Evolutionary conservation across 2,797 vertebrate genomes (phyloP), one percentile per base, ranked within the genome.

Genomic region (Sebastes flavidus): DNA sequence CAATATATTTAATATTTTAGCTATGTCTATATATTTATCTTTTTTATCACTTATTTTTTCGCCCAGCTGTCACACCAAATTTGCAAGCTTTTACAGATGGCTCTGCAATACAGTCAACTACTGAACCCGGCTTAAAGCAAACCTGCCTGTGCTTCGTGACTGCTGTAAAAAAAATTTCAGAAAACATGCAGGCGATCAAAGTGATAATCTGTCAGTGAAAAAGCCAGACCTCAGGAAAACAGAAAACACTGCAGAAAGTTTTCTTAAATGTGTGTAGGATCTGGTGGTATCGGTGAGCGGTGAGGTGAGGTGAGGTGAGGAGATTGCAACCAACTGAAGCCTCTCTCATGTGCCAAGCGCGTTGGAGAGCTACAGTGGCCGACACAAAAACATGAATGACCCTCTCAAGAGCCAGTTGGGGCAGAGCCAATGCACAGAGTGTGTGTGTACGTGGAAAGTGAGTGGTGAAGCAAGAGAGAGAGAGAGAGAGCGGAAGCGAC

Each of bases 31-130:
- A 27, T 29, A 66, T n/a, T 29, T 30, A 22, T 62, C 30, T 18
- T 69, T 65, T 61, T 62, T 38, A 62, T 49, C 27, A 65, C 59
- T 58, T 80, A 32, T 66, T 67, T 56, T 65, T 42, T n/a, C 1
- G 32, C 29, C 66, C 66, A 71, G 70, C 82, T 85, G 84, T 70
- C 75, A 65, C 27, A 30, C 7, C 20, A 67, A 30, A 80, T 74
- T 49, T 42, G 27, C 65, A 75, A 76, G 71, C 68, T 66, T 78
- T 61, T 72, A 52, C 77, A 78, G 77, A 73, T 73, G 75, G 72
- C 72, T 82, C 54, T 2, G 36, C 78, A 67, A 77, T 54, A 72
- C 66, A 72, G 62, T 76, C 1, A 9, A 68, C 75, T 59, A 36
- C 70, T 32, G 46, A 80, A 81, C 46, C 36, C 63, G 8, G 66